Evolutionary conservation across 2,797 vertebrate genomes (phyloP), one percentile per base, ranked within the genome.

Genomic region (Poeciliopsis presidionis): DNA sequence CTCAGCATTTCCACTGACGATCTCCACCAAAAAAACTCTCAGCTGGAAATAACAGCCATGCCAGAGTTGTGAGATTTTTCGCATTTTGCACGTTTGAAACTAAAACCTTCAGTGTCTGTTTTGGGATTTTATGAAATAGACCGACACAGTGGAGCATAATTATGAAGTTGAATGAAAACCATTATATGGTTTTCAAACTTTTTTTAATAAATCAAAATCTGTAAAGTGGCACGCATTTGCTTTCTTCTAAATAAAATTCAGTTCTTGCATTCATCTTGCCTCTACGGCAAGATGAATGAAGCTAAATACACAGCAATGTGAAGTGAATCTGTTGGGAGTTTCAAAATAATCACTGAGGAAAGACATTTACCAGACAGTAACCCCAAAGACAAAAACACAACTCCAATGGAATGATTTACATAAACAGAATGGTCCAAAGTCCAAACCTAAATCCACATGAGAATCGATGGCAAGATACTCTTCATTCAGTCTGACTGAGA

Each of bases 1-100:
- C 90, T 93, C 92, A 93, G 92, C 91, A 82, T 90, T 39, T 92
- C 94, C 88, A 91, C 88, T 90, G 83, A 90, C 79, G 87, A 89
- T 87, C 83, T 90, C 85, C 88, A 36, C 41, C 65, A 25, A 78
- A 88, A 53, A 92, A 93, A 93, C 90, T 88, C 87, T 92, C 84
- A 76, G 80, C 80, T 86, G 87, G 82, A 92, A 91, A 91, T 85
- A 93, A 87, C 76, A 55, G 53, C 72, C 0, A 13, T 16, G 16
- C 71, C 75, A 53, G 46, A 78, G 76, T 70, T 41, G 33, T 25
- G 6, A 67, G 36, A 39, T 67, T 67, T 33, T 63, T 67, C 4
- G 1, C 20, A 20, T n/a, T 70, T 70, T n/a, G 25, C 22, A 13
- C 2, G 9, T 70, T 70, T n/a, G 13, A 41, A 67, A 67, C 39